Percentiles rank a stretch among this genome's conserved stretches.
These are phyloP conservation scores for Atrina japonica DNA, from an alignment of 2,888 invertebrate genomes.

Conservation along the genomic window DNA sequence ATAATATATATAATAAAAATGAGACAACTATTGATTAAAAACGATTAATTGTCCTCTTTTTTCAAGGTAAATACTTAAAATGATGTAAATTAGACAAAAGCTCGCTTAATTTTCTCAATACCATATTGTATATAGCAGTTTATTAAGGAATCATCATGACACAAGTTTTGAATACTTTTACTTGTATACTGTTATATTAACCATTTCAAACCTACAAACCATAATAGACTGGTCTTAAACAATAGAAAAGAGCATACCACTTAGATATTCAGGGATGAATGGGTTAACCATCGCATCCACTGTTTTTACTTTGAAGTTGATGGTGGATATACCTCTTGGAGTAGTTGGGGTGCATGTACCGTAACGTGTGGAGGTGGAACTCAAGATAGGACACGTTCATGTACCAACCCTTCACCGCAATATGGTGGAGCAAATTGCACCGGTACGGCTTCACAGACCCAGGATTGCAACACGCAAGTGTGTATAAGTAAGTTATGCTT, in stretches of 20 bases:
- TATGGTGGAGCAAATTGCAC: constrained; percentile 27
- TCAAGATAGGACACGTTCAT: constrained; percentile 16
- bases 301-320: constrained; percentile 9
- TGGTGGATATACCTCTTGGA: constrained; percentile 20
- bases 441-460: not conserved
- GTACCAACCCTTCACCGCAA: constrained; percentile 24
- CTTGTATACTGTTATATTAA: not conserved
- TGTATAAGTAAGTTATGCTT: not conserved
- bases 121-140: no score
- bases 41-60: no score
- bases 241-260: not conserved
- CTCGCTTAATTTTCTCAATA: no score
- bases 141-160: no score
- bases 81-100: no score
- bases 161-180: not conserved
- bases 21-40: no score
- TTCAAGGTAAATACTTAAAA: no score
- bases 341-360: not conserved
- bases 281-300: not conserved
- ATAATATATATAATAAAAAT: no score
- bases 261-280: no score
- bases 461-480: constrained; percentile 11
- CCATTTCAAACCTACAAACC: no score
- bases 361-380: constrained; percentile 30
- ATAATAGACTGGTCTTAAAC: no score